Evolutionary conservation across 2,797 vertebrate genomes (phyloP), one percentile per base, ranked within the genome.

Genomic region (Betta splendens): DNA sequence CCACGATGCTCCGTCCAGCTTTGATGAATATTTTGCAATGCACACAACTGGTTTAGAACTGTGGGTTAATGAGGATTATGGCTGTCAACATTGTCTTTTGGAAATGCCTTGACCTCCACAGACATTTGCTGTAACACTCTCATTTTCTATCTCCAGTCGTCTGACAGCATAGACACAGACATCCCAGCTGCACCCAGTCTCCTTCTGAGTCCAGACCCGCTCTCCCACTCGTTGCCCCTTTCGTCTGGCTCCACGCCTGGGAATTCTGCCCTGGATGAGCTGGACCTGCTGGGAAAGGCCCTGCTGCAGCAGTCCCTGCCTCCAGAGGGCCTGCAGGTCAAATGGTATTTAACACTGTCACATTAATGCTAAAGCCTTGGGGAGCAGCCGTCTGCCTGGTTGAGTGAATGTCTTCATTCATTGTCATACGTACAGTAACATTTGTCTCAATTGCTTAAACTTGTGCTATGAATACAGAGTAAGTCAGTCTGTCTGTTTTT

Each of bases 261-360:
- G 39, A 52, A 81, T 85, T 65, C 84, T 1, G 95, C 94, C 55
- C 84, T 99, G 73, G 96, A 97, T 3, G 96, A 97, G 83, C 88
- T 99, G 72, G 97, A 99, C 77, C 87, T 96, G 64, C 88, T 99
- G 79, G 98, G 98, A 52, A 99, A 98, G 87, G 94, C 94, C 0
- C 90, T 99, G 50, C 81, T 99, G 70, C 96, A 98, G 83, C 96
- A 99, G 88, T 97, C 96, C 0, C 87, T 99, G 77, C 98, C 98
- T 57, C 95, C 97, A 2, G 95, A 95, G 69, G 92, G 92, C 23
- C 93, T 94, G 23, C 96, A 98, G 89, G 92, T 99, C 86, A 95
- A 95, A 92, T 99, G 98, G 98, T 99, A 89, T 13, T n/a, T 3
- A 20, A 35, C 7, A 33, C 1, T 0, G 20, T n/a, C 15, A 28